Percentiles rank a stretch among this genome's conserved stretches.
Evolutionary conservation across 2,888 invertebrate species (phyloP).

Genomic region (Hyppa rectilinea): DNA sequence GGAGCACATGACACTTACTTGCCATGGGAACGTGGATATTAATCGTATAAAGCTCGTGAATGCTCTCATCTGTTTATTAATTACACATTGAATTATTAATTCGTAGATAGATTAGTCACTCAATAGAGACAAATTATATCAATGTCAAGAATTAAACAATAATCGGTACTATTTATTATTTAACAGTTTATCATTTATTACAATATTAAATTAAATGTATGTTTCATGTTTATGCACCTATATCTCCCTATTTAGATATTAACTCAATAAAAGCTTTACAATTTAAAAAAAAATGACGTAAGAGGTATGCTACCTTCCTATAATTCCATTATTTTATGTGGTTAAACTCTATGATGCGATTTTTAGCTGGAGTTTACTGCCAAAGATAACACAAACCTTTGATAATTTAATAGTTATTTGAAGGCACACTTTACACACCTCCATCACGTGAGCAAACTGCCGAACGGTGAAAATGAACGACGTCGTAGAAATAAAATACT

Average conservation of each 20-base stretch:
- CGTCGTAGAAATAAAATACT: slow-evolving; percentile 41
- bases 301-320: no score
- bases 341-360: background rate
- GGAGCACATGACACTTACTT: background rate
- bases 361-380: background rate
- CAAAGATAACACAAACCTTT: slow-evolving; percentile 17
- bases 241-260: background rate
- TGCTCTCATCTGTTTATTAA: slow-evolving; percentile 6
- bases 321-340: background rate
- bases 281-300: background rate
- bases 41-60: background rate
- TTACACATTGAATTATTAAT: background rate
- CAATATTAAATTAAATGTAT: background rate
- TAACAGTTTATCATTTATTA: background rate
- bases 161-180: background rate
- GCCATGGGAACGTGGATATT: background rate
- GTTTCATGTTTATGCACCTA: background rate
- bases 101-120: background rate
- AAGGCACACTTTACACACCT: slow-evolving; percentile 26
- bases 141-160: no score
- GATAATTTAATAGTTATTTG: slow-evolving; percentile 27
- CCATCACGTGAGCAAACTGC: slow-evolving; percentile 44
- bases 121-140: background rate
- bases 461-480: slow-evolving; percentile 40
- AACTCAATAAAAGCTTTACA: background rate